Base-by-base conservation (phyloP, 2,888 invertebrate species). In the Coremacera marginata region DNA sequence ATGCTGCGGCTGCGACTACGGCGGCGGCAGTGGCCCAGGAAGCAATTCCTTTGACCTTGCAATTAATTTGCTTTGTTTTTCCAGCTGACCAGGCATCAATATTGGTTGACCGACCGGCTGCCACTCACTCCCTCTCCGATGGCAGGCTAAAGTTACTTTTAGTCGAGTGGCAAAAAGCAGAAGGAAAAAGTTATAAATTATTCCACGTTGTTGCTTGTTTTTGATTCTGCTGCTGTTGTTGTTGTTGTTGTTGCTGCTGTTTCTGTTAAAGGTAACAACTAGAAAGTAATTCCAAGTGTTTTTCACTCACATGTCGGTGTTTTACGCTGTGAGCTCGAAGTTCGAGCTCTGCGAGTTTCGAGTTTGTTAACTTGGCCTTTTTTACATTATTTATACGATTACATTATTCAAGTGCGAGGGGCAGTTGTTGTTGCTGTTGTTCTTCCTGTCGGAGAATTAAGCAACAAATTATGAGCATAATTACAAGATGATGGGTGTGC, bases 61-160 rank as follows among this genome's bases (percentile, higher is more conserved):
- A 86, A 86, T 86, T 86, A 86, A 86, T 86, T 85, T 84, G 86
- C 86, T 86, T 86, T 86, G 86, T 86, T 86, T 82, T 83, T 83
- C 83, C 84, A 80, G 83, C 83, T 82, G 82, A 85, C 83, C 84
- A 83, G 81, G 82, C 86, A 86, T 84, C 84, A 84, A 84, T 84
- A 80, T 76, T 49, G 78, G 62, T 77, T 76, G 72, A 78, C 75
- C 77, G 60, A 44, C 37, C 60, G n/a, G 31, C 52, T 9, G 22
- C 55, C 51, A 22, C 49, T 49, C 19, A 68, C 63, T 34, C 37
- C 76, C 31, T 51, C 52, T 49, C 5, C 60, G 57, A 16, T 19
- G 68, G 52, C 27, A 37, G 37, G 52, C 44, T 72, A 57, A 73
- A 70, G 72, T 62, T 73, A 63, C 52, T 44, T 25, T 62, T 37